Conservation (phyloP, 2,888 invertebrate species). For the Trissonchulus sp. region DNA sequence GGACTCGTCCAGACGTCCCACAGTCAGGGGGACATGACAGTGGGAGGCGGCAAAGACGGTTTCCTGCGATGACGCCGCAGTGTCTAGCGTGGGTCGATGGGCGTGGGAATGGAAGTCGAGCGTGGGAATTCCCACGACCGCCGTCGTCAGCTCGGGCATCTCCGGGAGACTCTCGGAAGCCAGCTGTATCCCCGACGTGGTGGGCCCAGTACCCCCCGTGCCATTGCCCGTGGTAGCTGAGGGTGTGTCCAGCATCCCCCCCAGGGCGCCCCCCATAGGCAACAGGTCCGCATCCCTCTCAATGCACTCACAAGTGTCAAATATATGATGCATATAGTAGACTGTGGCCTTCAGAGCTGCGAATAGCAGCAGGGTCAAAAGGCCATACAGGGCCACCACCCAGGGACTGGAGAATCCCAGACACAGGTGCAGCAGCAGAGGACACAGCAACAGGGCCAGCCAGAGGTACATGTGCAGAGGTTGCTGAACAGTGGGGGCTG, state of each 20-base stretch:
- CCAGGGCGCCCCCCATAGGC: too few species aligned
- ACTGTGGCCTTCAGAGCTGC: slow-evolving; percentile 76
- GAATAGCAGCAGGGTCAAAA: slow-evolving; percentile 71
- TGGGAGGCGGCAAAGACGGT: too few species aligned
- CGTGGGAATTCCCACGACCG: background rate
- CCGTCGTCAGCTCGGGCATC: background rate
- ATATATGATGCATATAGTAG: slow-evolving; percentile 81
- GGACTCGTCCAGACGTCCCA: too few species aligned
- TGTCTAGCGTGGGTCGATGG: slow-evolving; percentile 37
- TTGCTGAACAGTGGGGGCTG: slow-evolving; percentile 96
- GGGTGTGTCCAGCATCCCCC: too few species aligned
- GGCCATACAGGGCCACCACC: slow-evolving; percentile 21
- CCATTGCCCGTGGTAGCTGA: too few species aligned
- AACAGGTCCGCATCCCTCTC: too few species aligned
- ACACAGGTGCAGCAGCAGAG: slow-evolving; percentile 67
- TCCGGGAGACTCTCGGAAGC: background rate
- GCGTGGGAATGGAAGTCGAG: too few species aligned
- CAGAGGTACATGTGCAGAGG: slow-evolving; percentile 92
- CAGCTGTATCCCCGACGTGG: too few species aligned
- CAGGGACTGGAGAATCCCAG: background rate
- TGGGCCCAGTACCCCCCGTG: too few species aligned
- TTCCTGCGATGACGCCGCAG: background rate
- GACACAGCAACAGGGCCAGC: slow-evolving; percentile 86
- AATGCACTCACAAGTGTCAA: slow-evolving; percentile 73
- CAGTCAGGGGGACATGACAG: too few species aligned